Percentiles rank a stretch among this genome's conserved stretches.
Conservation (phyloP, 2,888 invertebrate species). For the Carcina quercana region DNA sequence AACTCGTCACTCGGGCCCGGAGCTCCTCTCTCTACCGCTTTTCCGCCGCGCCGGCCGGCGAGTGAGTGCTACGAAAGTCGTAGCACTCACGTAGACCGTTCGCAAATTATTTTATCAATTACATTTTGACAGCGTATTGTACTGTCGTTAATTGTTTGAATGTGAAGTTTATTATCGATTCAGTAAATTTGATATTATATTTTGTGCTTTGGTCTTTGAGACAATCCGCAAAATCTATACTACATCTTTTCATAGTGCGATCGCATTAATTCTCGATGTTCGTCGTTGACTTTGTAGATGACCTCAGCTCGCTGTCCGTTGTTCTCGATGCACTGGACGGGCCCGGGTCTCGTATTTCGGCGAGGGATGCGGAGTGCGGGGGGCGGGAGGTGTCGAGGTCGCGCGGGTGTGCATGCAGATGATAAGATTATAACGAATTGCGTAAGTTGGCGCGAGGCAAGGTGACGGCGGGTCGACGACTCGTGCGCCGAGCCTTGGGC, state of each 20-base stretch:
- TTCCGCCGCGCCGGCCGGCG: conserved; percentile 32
- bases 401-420: conserved; percentile 60
- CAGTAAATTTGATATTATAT: neutral
- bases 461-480: conserved; percentile 71
- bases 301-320: conserved; percentile 21
- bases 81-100: conserved; percentile 43
- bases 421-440: conserved; percentile 71
- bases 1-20: conserved; percentile 29
- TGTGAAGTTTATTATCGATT: neutral
- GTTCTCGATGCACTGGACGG: conserved; percentile 3
- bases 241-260: no score
- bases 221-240: no score
- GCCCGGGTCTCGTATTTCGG: conserved; percentile 53
- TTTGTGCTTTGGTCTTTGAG: neutral
- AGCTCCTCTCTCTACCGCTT: conserved; percentile 49
- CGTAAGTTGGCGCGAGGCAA: conserved; percentile 67
- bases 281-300: conserved; percentile 28
- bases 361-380: conserved; percentile 50
- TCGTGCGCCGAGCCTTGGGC: conserved; percentile 59
- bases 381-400: conserved; percentile 49
- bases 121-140: neutral
- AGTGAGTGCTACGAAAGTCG: conserved; percentile 39
- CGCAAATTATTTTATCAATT: no score
- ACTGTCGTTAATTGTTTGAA: neutral
- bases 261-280: conserved; percentile 26